Base-by-base conservation (phyloP, 2,888 invertebrate species). In the Cheilosia soror region DNA sequence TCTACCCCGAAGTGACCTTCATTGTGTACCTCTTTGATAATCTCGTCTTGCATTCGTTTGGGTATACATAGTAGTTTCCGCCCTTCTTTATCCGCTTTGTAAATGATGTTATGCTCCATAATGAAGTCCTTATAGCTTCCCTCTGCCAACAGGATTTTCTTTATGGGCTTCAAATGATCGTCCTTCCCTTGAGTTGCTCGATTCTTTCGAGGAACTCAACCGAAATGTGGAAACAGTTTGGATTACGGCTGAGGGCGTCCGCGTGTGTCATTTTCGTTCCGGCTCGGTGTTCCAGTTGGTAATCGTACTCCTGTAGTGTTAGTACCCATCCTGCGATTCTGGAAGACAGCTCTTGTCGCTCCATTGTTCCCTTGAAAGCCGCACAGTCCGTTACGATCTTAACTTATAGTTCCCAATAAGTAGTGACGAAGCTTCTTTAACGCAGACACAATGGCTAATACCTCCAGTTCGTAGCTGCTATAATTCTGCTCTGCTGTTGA, bases 401-500 rank as follows among this genome's bases (percentile, higher is more conserved):
- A 20, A 20, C 20, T 20, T 20, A n/a, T 20, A 20, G 20, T 20
- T 20, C 20, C 20, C 20, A 20, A 20, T 2, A 20, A 20, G 20
- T 20, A 20, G 20, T 20, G 20, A 20, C 20, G 20, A 20, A 20
- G 20, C 20, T 20, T 20, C 20, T 20, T 20, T 20, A 20, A 20
- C 20, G 20, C 20, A 20, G 20, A 20, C 5, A 29, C 29, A 29
- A 29, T 31, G 5, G 31, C 31, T 31, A 80, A 29, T 25, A 69
- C 68, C 31, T 77, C 60, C 13, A 83, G 15, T 25, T 83, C 77
- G 29, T 78, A 79, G 25, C 79, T 83, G 27, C 57, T 44, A 9
- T 69, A 69, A 29, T 57, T 57, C 31, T 57, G 20, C 20, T 69
- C 55, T 6, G 31, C 44, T 5, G 57, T 11, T n/a, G 33, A 20